phyloP scores from a whole-genome alignment of 2,797 vertebrate species.

The Phrynocephalus vlangalii region DNA sequence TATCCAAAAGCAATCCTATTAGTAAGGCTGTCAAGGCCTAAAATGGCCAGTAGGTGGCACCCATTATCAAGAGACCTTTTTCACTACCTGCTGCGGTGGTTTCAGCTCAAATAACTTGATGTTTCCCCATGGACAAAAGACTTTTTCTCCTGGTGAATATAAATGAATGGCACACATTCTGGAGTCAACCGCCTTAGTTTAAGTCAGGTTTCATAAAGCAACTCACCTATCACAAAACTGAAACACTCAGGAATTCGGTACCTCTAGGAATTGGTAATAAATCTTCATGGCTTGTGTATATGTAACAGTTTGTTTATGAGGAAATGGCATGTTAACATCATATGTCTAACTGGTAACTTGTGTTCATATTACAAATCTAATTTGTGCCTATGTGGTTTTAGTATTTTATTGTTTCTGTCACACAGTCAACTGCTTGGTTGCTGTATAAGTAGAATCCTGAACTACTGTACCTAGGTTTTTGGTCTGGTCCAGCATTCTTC shows the following conservation, averaged over 20 bases:
- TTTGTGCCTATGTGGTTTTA: neutral
- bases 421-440: neutral
- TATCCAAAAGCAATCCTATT: neutral
- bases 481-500: neutral
- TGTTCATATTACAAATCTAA: neutral
- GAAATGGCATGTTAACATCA: neutral
- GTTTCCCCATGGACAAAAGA: conserved; percentile 10
- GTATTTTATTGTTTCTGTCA: neutral
- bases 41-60: conserved; percentile 30
- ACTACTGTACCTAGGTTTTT: neutral
- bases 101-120: neutral
- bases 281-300: neutral
- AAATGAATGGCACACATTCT: neutral
- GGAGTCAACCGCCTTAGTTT: neutral
- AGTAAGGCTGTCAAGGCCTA: neutral
- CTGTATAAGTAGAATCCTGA: neutral
- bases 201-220: conserved; percentile 1
- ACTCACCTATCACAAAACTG: neutral
- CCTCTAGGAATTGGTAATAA: neutral
- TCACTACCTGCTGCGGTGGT: neutral
- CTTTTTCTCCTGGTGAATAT: neutral
- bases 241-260: neutral
- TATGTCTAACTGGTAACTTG: neutral
- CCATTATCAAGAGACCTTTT: conserved; percentile 4
- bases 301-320: neutral